Evolutionary conservation across 2,113 vertebrate species (phyloP).

Genomic region (Semnopithecus entellus): DNA sequence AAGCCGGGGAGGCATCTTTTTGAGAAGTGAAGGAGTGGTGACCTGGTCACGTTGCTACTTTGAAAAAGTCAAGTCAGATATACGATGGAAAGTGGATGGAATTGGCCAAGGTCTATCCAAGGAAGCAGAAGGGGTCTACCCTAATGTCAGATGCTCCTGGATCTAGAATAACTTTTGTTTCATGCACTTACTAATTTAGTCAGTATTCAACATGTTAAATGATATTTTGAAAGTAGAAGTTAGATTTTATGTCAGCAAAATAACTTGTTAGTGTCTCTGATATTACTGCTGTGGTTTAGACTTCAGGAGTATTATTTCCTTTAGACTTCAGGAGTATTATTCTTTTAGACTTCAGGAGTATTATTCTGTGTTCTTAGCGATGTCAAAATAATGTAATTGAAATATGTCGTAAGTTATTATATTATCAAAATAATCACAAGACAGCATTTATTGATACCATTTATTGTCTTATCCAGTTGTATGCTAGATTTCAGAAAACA

Average conservation of each 20-base stretch:
- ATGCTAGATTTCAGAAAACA: not conserved
- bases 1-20: not conserved
- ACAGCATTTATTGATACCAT: not conserved
- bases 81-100: not conserved
- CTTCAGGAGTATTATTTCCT: not conserved
- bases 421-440: not conserved
- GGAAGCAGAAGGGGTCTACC: fast-evolving
- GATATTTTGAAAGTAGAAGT: not conserved
- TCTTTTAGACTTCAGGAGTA: not conserved
- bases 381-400: not conserved
- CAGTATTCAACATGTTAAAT: not conserved
- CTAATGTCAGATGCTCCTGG: fast-evolving
- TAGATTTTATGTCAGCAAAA: not conserved
- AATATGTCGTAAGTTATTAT: not conserved
- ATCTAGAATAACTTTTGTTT: not conserved
- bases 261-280: not conserved
- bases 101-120: too few species aligned
- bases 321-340: not conserved
- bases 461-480: not conserved
- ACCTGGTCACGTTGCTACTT: not conserved
- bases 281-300: not conserved
- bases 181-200: not conserved
- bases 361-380: not conserved
- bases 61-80: not conserved
- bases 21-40: not conserved